Base-by-base conservation (phyloP, 2,888 invertebrate species). In the Latrodectus hesperus region DNA sequence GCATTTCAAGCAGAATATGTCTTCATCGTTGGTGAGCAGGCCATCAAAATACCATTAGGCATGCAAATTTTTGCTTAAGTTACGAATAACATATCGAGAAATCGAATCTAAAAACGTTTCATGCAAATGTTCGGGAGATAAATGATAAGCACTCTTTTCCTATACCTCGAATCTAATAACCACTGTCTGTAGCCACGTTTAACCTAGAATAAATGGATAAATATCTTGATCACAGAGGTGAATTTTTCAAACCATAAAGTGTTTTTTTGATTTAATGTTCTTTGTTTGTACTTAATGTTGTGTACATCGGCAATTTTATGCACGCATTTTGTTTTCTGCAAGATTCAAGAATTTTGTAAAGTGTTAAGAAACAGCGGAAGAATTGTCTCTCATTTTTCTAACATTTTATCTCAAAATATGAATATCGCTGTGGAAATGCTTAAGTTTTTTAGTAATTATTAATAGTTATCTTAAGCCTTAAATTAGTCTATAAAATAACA, bases 31-130 rank as follows among this genome's bases (percentile, higher is more conserved):
- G 55, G 75, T 71, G 68, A 64, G 64, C 72, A 76, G 70, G 64
- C 81, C 86, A 86, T 86, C 86, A 86, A 86, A 86, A 86, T 86
- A 76, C 81, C 80, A 86, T 86, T 81, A 86, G 70, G 75, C 64
- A 77, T 86, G 86, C 76, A 86, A 86, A 86, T 86, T 81, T 86
- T 81, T 81, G 82, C 75, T 55, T 65, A 76, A 76, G 76, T 76
- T 86, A 80, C 67, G 81, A 68, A 60, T 75, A 75, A 72, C 75
- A 80, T 80, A 80, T 80, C 64, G 80, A 65, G 73, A 77, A 78
- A 84, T 78, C 72, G 84, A 68, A 84, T 70, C 84, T 67, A 78
- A 78, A 84, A 84, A 73, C 84, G 78, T 77, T 77, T 84, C 84
- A 78, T 84, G 82, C 82, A 82, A 82, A 82, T 82, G 55, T 60